Evolutionary conservation across 2,113 vertebrate species (phyloP).

Genomic region (Thermophis baileyi): DNA sequence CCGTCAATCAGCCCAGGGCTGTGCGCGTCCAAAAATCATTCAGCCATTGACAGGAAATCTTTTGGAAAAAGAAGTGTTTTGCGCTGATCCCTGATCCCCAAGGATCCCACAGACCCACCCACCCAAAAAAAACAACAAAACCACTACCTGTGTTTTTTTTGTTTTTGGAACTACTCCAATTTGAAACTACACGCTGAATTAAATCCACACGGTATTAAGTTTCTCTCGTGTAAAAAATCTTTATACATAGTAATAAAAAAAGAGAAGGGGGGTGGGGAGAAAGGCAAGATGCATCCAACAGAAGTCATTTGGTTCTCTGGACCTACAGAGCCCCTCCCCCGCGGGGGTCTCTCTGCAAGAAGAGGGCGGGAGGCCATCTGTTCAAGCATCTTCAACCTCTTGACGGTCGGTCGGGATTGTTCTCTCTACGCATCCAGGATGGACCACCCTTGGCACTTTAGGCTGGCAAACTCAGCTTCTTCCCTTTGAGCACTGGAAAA

Average conservation of each 20-base stretch:
- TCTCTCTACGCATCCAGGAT: constrained; percentile 75
- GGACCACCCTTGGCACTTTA: constrained; percentile 88
- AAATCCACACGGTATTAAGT: constrained; percentile 80
- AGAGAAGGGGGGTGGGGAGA: constrained; percentile 54
- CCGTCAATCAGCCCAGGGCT: constrained; percentile 60
- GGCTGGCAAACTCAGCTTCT: constrained; percentile 99
- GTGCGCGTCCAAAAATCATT: constrained; percentile 53
- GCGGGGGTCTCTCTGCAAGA: constrained; percentile 63
- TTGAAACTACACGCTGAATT: constrained; percentile 79
- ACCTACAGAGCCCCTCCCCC: constrained; percentile 59
- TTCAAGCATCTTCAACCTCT: constrained; percentile 88
- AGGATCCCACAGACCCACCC: constrained; percentile 47
- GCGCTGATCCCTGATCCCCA: constrained; percentile 72
- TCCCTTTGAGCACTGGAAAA: constrained; percentile 92
- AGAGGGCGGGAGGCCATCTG: constrained; percentile 75
- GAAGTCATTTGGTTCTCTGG: constrained; percentile 82
- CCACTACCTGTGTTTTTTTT: constrained; percentile 52
- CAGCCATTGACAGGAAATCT: constrained; percentile 64
- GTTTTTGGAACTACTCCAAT: constrained; percentile 74
- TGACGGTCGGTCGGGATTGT: constrained; percentile 71
- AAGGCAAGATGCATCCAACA: constrained; percentile 97
- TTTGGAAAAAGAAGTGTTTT: constrained; percentile 53
- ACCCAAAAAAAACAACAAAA: constrained; percentile 48
- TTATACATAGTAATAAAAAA: constrained; percentile 97
- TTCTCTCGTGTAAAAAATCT: constrained; percentile 92